phyloP scores from a whole-genome alignment of 2,888 invertebrate genomes.

The Chamaedrilus cognettii region DNA sequence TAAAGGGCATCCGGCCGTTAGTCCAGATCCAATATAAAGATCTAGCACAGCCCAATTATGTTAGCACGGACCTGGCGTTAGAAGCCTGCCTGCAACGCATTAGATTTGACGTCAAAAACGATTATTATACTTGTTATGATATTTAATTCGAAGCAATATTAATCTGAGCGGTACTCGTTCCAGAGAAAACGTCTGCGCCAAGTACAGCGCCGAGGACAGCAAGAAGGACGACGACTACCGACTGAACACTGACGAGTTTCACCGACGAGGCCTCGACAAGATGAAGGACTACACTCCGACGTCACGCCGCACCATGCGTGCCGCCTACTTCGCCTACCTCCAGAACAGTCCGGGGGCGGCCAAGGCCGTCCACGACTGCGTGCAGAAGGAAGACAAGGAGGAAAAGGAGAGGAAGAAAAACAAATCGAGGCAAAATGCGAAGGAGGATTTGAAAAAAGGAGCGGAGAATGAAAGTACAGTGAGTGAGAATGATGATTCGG shows the following conservation, averaged over 20 bases:
- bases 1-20: too few species aligned
- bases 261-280: conserved; percentile 55
- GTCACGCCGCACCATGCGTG: conserved; percentile 49
- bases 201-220: conserved; percentile 46
- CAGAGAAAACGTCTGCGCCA: too few species aligned
- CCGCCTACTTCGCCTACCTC: conserved; percentile 57
- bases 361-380: conserved; percentile 53
- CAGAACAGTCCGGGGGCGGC: conserved; percentile 57
- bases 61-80: too few species aligned
- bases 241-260: conserved; percentile 55
- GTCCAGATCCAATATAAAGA: too few species aligned
- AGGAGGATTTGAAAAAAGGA: conserved; percentile 4
- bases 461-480: not conserved
- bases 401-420: conserved; percentile 11
- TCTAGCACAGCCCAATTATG: too few species aligned
- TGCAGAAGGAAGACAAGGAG: conserved; percentile 28
- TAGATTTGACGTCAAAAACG: too few species aligned
- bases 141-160: too few species aligned
- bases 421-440: conserved; percentile 2
- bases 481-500: too few species aligned
- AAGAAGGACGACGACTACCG: conserved; percentile 50
- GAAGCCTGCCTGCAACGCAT: too few species aligned
- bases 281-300: conserved; percentile 49
- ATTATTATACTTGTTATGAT: too few species aligned
- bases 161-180: too few species aligned